Percentiles rank a stretch among this genome's conserved stretches.
Conservation (phyloP, 2,113 vertebrate genomes). For the Calonectris borealis region DNA sequence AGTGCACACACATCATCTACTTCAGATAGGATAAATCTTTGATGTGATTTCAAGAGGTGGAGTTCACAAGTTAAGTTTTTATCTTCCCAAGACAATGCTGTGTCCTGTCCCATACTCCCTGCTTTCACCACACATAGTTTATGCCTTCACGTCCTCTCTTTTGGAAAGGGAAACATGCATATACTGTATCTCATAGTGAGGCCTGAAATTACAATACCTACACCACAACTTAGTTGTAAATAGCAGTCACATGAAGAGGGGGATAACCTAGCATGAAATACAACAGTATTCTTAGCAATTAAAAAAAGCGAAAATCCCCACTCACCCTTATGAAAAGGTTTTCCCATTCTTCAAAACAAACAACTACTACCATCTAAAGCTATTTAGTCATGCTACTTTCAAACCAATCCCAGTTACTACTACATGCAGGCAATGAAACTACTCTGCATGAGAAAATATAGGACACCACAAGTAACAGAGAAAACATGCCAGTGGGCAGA, state of each 20-base stretch:
- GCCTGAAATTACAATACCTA: neutral
- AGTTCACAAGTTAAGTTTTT: neutral
- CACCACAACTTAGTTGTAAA: neutral
- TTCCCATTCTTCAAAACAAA: neutral
- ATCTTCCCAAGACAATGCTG: neutral
- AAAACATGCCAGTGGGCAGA: neutral
- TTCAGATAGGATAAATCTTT: neutral
- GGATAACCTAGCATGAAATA: neutral
- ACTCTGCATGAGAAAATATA: neutral
- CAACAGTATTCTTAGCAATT: neutral
- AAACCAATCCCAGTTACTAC: neutral
- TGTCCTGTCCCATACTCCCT: neutral
- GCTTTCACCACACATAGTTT: neutral
- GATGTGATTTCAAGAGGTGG: neutral
- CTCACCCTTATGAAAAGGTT: neutral
- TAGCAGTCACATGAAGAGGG: neutral
- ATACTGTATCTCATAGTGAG: too few species aligned
- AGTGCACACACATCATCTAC: neutral
- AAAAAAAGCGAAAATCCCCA: neutral
- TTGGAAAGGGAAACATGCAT: neutral
- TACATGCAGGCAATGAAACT: neutral
- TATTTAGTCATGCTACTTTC: neutral
- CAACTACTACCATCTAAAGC: neutral
- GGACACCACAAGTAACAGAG: neutral
- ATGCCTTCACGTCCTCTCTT: fast-evolving